These are phyloP conservation scores for Paralvinella palmiformis DNA, from an alignment of 1,140 invertebrate genomes.

Conservation along the genomic window DNA sequence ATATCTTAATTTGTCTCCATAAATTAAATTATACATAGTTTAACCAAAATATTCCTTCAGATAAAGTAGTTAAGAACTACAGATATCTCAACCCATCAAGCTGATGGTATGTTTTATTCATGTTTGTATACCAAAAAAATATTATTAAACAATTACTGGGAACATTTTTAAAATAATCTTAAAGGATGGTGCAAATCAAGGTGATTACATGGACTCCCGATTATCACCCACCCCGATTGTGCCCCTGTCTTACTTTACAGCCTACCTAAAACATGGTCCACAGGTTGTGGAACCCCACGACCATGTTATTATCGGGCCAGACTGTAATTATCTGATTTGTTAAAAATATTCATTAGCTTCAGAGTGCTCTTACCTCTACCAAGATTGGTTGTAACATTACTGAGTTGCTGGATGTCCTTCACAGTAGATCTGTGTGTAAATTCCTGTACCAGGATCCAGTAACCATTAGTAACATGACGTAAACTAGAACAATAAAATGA, in stretches of 20 bases:
- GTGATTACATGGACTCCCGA: not conserved
- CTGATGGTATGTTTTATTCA: too few relatives aligned
- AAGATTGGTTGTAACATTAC: conserved; percentile 39
- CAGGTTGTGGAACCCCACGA: not conserved
- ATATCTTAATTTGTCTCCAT: too few relatives aligned
- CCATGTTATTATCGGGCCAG: not conserved
- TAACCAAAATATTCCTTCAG: too few relatives aligned
- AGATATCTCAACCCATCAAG: too few relatives aligned
- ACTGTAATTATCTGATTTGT: not conserved
- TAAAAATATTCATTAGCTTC: not conserved
- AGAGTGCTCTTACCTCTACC: conserved; percentile 33
- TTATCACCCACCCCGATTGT: not conserved
- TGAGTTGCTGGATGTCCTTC: conserved; percentile 34
- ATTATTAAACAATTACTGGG: too few relatives aligned
- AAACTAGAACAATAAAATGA: conserved; percentile 30
- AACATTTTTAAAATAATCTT: not conserved
- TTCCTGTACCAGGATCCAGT: conserved; percentile 56
- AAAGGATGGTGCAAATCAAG: not conserved
- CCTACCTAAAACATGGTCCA: not conserved
- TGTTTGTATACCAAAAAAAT: too few relatives aligned
- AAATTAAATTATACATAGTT: too few relatives aligned
- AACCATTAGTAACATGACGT: conserved; percentile 49
- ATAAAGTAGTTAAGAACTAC: too few relatives aligned
- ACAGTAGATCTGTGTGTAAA: conserved; percentile 55
- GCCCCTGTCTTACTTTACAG: not conserved